A percentile compares a stretch with the other conserved stretches of the same genome.
phyloP scores from a whole-genome alignment of 2,888 invertebrate genomes.

The Drosophila quinaria region DNA sequence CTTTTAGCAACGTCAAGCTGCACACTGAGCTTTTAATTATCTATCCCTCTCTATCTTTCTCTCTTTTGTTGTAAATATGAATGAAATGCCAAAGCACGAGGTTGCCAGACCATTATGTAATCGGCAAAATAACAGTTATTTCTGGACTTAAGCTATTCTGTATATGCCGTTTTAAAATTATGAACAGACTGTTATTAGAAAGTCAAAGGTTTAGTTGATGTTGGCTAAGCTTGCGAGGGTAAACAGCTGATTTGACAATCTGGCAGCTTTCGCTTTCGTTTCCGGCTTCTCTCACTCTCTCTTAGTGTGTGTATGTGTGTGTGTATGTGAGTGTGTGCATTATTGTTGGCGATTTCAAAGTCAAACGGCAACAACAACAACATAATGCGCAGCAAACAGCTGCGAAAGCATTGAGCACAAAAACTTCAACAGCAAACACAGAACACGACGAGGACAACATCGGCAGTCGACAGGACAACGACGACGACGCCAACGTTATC shows the following conservation, averaged over 20 bases:
- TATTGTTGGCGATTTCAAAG: conserved; percentile 80
- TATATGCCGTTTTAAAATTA: rapidly evolving
- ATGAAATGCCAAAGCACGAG: conserved; percentile 47
- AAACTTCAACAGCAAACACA: conserved; percentile 62
- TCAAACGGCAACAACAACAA: conserved; percentile 71
- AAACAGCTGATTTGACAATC: conserved; percentile 32
- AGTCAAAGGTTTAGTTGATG: not conserved
- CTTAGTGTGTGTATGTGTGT: not conserved
- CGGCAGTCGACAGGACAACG: conserved; percentile 57
- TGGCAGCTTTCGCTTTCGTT: conserved; percentile 71
- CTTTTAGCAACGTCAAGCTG: conserved; percentile 34
- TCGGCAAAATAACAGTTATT: not conserved
- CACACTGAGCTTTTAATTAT: conserved; percentile 28
- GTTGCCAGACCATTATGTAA: conserved; percentile 67
- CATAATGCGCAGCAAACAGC: conserved; percentile 66
- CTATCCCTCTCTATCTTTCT: conserved; percentile 18
- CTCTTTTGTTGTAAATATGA: conserved; percentile 50
- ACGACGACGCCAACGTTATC: conserved; percentile 65
- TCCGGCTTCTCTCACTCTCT: conserved; percentile 63
- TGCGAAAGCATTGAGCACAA: conserved; percentile 64
- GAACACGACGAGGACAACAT: conserved; percentile 55
- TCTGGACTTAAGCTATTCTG: not conserved
- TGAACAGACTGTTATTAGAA: rapidly evolving
- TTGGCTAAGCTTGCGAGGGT: conserved; percentile 11
- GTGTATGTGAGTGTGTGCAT: conserved; percentile 52